These are phyloP conservation scores for Meriones unguiculatus DNA, from an alignment of 2,113 vertebrate species.

Conservation along the genomic window DNA sequence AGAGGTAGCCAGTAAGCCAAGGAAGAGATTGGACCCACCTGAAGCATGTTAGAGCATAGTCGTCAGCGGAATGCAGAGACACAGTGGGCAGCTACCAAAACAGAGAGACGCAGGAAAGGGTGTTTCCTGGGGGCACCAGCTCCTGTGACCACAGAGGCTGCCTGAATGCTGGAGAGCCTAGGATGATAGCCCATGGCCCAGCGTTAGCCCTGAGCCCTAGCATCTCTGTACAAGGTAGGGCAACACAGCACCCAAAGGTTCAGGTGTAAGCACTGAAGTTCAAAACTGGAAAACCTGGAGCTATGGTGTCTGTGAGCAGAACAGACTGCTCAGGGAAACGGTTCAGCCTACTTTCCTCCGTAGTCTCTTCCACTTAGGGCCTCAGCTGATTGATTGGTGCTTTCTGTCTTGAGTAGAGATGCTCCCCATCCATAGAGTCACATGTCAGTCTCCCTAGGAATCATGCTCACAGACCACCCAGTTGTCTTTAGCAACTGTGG, in stretches of 20 bases:
- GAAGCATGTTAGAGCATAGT: not conserved
- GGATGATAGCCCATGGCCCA: not conserved
- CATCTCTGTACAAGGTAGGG: not conserved
- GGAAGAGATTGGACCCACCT: not conserved
- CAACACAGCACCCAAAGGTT: not conserved
- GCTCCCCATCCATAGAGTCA: not conserved
- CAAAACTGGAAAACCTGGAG: not conserved
- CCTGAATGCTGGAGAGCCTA: no score
- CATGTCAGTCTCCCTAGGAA: not conserved
- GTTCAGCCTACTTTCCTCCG: not conserved
- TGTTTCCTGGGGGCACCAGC: no score
- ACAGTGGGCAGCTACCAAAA: not conserved
- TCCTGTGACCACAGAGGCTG: not conserved
- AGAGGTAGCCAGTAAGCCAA: not conserved
- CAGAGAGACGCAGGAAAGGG: not conserved
- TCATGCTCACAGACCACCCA: not conserved
- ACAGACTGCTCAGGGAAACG: no score
- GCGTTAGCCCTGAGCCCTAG: not conserved
- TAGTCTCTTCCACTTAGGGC: not conserved
- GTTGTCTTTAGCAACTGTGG: not conserved
- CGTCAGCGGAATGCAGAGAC: not conserved
- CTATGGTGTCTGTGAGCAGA: no score
- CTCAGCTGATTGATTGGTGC: not conserved
- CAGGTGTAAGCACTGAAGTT: not conserved
- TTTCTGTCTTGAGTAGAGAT: not conserved